Evolutionary conservation across 1,140 invertebrate genomes (phyloP), one percentile per base, ranked within the genome.

Genomic region (Ladona fulva): DNA sequence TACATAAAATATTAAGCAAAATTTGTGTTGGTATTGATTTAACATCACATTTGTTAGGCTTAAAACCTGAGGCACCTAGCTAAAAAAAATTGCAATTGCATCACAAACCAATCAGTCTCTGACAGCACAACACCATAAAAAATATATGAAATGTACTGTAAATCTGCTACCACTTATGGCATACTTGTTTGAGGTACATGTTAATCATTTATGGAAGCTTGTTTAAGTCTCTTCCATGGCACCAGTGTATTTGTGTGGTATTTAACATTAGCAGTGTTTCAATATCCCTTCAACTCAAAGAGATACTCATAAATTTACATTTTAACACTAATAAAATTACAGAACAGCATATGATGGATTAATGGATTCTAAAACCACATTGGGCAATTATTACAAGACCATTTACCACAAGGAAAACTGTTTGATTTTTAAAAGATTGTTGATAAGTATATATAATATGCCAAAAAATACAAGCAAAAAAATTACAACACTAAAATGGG

Each of bases 91-190:
- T 37, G 29, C 29, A 66, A 22, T 66, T 16, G 52, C 52, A 66
- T 66, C 52, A 66, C 52, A 66, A 66, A 66, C 52, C 52, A 66
- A 66, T 66, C 52, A 66, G 52, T 66, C 52, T 66, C 52, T 22
- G n/a, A 66, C 52, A 66, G 52, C 52, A 66, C 52, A 66, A 66
- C 52, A 66, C 52, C 52, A 66, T 66, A 66, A 66, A 66, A 66
- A 66, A 66, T 66, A 66, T 66, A 66, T 66, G 52, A 66, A 66
- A 66, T 16, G 52, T 66, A 66, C 52, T 19, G 52, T 66, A 19
- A 37, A 16, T 66, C 52, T 66, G 52, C 52, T 66, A 66, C 52
- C 52, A 66, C 52, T 66, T 66, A 66, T 66, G 52, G 52, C 52
- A 66, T 66, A 6, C 52, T 66, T 66, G 52, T 66, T 66, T 66